phyloP scores from a whole-genome alignment of 2,888 invertebrate genomes.

The Allophyes oxyacanthae region DNA sequence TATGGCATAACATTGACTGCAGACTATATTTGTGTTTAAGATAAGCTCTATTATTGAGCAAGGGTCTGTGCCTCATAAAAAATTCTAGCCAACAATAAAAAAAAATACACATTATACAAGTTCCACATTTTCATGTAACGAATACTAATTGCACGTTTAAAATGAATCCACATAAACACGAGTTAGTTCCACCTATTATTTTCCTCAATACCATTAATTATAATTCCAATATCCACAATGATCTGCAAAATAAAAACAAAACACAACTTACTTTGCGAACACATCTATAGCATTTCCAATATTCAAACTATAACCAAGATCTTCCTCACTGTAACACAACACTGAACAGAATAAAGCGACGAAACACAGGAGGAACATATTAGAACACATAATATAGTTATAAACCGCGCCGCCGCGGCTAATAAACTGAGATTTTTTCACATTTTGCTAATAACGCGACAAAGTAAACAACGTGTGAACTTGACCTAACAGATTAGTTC shows the following conservation, averaged over 20 bases:
- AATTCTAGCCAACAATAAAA: too few species aligned
- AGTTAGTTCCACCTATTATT: conserved; percentile 8
- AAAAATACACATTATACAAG: too few species aligned
- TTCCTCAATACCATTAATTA: conserved; percentile 1
- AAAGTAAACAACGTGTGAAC: conserved; percentile 79
- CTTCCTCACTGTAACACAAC: conserved; percentile 71
- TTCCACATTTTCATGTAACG: too few species aligned
- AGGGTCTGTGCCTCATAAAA: too few species aligned
- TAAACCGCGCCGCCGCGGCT: conserved; percentile 66
- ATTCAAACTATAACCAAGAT: conserved; percentile 77
- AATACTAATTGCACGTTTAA: too few species aligned
- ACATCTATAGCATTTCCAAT: conserved; percentile 85
- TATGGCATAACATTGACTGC: too few species aligned
- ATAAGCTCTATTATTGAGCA: too few species aligned
- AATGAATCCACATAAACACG: background rate
- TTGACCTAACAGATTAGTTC: conserved; percentile 84
- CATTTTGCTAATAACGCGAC: conserved; percentile 81
- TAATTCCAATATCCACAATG: conserved; percentile 6
- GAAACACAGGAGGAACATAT: conserved; percentile 63
- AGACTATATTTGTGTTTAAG: too few species aligned
- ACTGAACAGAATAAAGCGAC: conserved; percentile 66
- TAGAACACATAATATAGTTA: conserved; percentile 58
- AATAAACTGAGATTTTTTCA: conserved; percentile 79
- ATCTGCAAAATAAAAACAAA: too few species aligned
- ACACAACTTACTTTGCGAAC: conserved; percentile 82